These are phyloP conservation scores for Xiphorhynchus erythropygius DNA, from an alignment of 2,797 vertebrate genomes.

Conservation along the genomic window DNA sequence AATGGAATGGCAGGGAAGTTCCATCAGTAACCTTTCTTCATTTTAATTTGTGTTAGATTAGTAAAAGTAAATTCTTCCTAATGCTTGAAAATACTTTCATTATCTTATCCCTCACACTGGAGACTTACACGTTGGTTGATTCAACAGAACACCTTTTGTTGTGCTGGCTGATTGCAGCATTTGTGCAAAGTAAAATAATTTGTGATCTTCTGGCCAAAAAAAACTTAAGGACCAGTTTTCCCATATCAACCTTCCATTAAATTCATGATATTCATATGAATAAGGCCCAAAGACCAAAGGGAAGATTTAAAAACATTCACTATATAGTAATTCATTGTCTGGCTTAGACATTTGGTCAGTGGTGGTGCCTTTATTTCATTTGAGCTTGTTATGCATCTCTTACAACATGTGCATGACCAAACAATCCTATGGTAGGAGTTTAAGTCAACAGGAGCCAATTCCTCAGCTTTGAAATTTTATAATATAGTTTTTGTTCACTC, in stretches of 20 bases:
- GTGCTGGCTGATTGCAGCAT: not conserved
- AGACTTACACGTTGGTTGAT: not conserved
- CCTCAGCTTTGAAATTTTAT: not conserved
- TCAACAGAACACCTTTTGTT: not conserved
- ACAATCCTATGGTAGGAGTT: not conserved
- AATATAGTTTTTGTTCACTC: not conserved
- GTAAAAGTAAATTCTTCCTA: not conserved
- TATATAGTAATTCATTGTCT: not conserved
- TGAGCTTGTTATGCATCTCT: not conserved
- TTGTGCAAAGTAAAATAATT: not conserved
- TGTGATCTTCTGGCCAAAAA: not conserved
- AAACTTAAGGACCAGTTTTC: not conserved
- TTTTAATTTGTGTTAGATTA: not conserved
- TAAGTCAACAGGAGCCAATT: not conserved
- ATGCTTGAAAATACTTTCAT: not conserved
- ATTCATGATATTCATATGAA: not conserved
- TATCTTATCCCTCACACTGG: not conserved
- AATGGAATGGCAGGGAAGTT: not conserved
- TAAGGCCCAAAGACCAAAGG: not conserved
- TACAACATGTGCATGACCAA: not conserved
- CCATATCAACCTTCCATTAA: not conserved
- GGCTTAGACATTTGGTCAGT: not conserved
- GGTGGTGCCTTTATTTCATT: not conserved
- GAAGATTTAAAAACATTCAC: not conserved
- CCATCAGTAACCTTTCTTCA: not conserved